Percentiles rank a stretch among this genome's conserved stretches.
Conservation (phyloP, 2,888 invertebrate species). For the Charanyca ferruginea region DNA sequence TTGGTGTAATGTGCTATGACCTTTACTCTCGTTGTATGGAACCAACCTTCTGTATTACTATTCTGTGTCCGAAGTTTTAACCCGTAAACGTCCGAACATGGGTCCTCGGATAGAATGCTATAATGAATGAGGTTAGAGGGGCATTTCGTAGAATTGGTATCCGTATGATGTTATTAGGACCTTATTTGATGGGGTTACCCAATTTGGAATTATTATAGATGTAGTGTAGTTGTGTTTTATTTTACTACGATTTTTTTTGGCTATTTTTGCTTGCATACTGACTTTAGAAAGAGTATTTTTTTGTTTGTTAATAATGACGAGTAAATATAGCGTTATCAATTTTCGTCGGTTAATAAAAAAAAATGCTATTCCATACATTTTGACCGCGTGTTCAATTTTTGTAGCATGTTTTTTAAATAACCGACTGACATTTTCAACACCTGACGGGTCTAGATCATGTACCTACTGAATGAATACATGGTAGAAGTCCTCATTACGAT, state of each 20-base stretch:
- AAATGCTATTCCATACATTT: no score
- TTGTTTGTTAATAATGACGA: background rate
- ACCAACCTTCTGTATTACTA: background rate
- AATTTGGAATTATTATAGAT: conserved; percentile 28
- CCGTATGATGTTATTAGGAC: conserved; percentile 41
- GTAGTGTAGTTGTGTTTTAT: conserved; percentile 1
- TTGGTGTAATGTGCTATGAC: no score
- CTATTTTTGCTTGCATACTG: background rate
- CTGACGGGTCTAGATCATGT: no score
- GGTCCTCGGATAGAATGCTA: conserved; percentile 29
- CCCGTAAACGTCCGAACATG: conserved; percentile 21
- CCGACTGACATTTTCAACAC: no score
- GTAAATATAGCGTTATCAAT: no score
- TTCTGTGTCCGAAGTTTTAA: conserved; percentile 21
- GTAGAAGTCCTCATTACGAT: no score
- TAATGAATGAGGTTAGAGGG: conserved; percentile 42
- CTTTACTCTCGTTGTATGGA: background rate
- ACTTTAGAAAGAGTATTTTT: background rate
- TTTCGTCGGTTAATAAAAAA: no score
- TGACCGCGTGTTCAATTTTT: no score
- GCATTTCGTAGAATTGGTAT: conserved; percentile 41
- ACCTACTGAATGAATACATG: no score
- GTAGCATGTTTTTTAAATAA: no score
- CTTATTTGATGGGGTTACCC: conserved; percentile 38
- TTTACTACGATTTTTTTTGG: background rate